A percentile compares a stretch with the other conserved stretches of the same genome.
Conservation (phyloP, 2,797 vertebrate genomes). For the Cryptoprocta ferox region DNA sequence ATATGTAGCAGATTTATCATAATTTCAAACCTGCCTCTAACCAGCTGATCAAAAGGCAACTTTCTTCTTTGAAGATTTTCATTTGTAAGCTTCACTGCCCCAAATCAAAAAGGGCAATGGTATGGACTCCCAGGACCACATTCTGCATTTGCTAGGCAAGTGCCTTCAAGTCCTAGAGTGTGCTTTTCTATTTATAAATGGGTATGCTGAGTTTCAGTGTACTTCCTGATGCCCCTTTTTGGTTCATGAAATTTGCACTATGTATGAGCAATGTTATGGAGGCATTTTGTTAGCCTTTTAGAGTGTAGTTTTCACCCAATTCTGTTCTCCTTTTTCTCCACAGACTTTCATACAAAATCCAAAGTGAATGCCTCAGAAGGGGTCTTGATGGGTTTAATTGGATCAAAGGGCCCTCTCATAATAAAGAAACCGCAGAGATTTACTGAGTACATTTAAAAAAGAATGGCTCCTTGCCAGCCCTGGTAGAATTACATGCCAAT, state of each 20-base stretch:
- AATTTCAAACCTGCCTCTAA: conserved; percentile 66
- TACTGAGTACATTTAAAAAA: conserved; percentile 67
- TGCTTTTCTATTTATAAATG: conserved; percentile 44
- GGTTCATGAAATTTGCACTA: conserved; percentile 16
- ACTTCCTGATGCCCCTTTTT: background rate
- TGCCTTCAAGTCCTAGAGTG: background rate
- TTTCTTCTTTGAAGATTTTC: conserved; percentile 69
- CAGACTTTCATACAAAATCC: conserved; percentile 65
- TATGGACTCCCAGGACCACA: background rate
- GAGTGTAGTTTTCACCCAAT: conserved; percentile 63
- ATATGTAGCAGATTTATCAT: conserved; percentile 59
- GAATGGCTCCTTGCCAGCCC: conserved; percentile 54
- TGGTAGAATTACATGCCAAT: conserved; percentile 50
- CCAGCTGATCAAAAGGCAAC: conserved; percentile 72
- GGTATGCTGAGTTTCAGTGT: background rate
- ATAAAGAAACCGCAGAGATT: conserved; percentile 70
- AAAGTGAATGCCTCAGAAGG: conserved; percentile 75
- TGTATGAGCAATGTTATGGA: background rate
- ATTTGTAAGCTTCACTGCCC: conserved; percentile 57
- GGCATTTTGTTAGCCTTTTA: conserved; percentile 50
- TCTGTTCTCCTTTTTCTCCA: conserved; percentile 47
- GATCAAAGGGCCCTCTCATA: conserved; percentile 68
- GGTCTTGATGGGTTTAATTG: conserved; percentile 74
- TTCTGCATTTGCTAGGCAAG: conserved; percentile 43
- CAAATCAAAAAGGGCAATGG: conserved; percentile 57